phyloP scores from a whole-genome alignment of 2,797 vertebrate species.

The Sebastes matsubarae region DNA sequence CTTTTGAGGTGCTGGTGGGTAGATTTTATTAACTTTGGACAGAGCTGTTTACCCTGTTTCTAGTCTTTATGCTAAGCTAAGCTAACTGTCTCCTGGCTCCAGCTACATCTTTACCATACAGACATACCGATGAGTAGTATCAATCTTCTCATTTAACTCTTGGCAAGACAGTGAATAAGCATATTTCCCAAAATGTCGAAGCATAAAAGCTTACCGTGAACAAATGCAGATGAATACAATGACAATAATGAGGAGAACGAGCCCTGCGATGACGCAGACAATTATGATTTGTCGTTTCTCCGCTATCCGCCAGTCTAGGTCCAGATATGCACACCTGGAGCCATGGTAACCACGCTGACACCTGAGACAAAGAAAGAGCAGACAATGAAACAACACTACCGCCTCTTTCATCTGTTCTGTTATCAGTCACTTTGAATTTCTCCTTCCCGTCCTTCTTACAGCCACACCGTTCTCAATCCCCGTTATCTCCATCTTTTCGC shows the following conservation, averaged over 20 bases:
- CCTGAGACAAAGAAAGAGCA: slow-evolving; percentile 64
- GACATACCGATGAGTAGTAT: background rate
- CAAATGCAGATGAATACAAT: slow-evolving; percentile 85
- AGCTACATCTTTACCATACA: background rate
- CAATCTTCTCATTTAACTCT: background rate
- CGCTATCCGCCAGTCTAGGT: slow-evolving; percentile 77
- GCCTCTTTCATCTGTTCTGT: background rate
- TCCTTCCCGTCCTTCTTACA: background rate
- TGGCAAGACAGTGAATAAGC: background rate
- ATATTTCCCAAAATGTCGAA: background rate
- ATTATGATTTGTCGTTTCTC: slow-evolving; percentile 84
- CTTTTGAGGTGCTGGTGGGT: background rate
- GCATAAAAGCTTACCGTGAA: slow-evolving; percentile 83
- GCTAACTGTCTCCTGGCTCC: background rate
- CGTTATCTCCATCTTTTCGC: background rate
- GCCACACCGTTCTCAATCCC: background rate
- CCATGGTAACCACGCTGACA: slow-evolving; percentile 86
- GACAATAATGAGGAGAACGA: slow-evolving; percentile 84
- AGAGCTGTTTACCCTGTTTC: background rate
- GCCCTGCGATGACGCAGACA: slow-evolving; percentile 79
- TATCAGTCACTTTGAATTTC: background rate
- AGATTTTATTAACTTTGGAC: background rate
- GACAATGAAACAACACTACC: background rate
- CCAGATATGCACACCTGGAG: slow-evolving; percentile 86
- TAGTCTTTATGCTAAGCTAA: background rate